Conservation (phyloP, 2,888 invertebrate species). For the Euproctis similis region DNA sequence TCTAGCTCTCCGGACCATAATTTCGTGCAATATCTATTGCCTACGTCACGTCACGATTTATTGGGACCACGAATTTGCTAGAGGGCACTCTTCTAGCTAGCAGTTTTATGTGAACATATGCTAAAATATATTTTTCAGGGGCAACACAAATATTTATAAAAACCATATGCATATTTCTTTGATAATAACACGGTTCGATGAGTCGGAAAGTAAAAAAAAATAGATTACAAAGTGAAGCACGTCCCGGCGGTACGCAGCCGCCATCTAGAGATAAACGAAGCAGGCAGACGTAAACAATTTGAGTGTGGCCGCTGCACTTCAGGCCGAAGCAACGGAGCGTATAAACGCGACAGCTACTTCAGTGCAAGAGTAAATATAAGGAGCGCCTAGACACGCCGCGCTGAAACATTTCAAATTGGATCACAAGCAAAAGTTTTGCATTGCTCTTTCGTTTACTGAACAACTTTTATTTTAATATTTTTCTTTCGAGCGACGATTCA, state of each 20-base stretch:
- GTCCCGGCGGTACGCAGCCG: conserved; percentile 20
- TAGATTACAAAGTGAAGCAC: conserved; percentile 23
- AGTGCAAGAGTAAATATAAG: conserved; percentile 42
- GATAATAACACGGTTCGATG: conserved; percentile 19
- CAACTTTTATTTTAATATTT: conserved; percentile 31
- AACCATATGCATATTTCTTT: too few relatives aligned
- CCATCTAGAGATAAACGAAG: conserved; percentile 28
- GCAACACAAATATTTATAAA: too few relatives aligned
- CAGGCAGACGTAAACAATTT: conserved; percentile 57
- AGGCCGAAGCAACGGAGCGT: conserved; percentile 45
- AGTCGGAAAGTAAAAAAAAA: conserved; percentile 23
- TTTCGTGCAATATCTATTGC: too few relatives aligned
- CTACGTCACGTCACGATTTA: too few relatives aligned
- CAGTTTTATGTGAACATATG: too few relatives aligned
- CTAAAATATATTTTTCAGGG: too few relatives aligned
- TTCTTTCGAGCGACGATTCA: conserved; percentile 28
- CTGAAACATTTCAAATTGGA: conserved; percentile 32
- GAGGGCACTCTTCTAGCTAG: too few relatives aligned
- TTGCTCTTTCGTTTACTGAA: conserved; percentile 21
- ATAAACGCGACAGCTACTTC: conserved; percentile 42
- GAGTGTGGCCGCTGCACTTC: conserved; percentile 47
- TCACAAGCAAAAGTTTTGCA: conserved; percentile 26
- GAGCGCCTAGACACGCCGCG: conserved; percentile 24
- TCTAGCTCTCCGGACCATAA: too few relatives aligned
- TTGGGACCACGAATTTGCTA: too few relatives aligned